Evolutionary conservation across 1,140 invertebrate species (phyloP), one percentile per base, ranked within the genome.

Genomic region (Hermetia illucens): DNA sequence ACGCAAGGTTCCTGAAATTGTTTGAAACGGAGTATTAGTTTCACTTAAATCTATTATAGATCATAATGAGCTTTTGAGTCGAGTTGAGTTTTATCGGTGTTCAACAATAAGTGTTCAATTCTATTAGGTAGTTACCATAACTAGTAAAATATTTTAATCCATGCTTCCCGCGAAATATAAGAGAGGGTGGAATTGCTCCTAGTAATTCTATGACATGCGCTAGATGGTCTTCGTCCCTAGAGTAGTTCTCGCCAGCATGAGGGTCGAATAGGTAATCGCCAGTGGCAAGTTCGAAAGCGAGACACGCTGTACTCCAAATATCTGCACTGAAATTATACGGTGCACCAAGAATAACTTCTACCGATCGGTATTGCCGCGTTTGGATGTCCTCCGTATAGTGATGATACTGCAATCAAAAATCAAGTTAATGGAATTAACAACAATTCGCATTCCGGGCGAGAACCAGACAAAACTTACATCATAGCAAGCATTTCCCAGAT

Each of bases 241-340:
- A 82, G 55, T 86, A 88, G 12, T 77, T 77, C 46, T 82, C 79
- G 15, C 81, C 55, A 39, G 85, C 89, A 63, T 97, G 93, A 24
- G 95, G 94, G 66, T 99, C 94, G 67, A 99, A 99, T 41, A 99
- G 66, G 67, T 98, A 99, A 67, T 98, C 95, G 37, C 95, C 96
- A 17, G 94, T 98, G 5, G 93, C 93, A 45, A 99, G 66, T 68
- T 99, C 96, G 67, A 98, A 99, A 22, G 93, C 89, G 83, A 97
- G 90, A 57, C 94, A 98, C 34, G 93, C 94, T 15, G 90, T 92
- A 49, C 89, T 94, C 94, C 94, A 98, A 48, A 98, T 94, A 65
- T 98, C 94, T 20, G 92, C 91, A 5, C 90, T 88, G 29, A 90
- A 82, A 41, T 79, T 86, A 65, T 97, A 98, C 1, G 87, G 89